Percentiles rank a stretch among this genome's conserved stretches.
Evolutionary conservation across 2,888 invertebrate species (phyloP).

Genomic region (Cantharis rustica): DNA sequence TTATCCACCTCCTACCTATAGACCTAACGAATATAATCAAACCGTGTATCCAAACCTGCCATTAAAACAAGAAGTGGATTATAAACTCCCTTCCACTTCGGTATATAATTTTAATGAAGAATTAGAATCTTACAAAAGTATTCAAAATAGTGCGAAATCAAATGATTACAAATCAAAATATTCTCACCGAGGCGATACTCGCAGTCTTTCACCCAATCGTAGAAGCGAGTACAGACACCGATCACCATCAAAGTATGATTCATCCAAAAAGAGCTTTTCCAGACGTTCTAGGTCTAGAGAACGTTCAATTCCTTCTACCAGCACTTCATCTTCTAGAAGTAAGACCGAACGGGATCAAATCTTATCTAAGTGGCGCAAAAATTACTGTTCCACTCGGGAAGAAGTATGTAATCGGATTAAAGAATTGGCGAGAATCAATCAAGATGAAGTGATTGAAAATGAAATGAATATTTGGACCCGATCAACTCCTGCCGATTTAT

Average conservation of each 20-base stretch:
- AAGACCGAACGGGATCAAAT: conserved; percentile 61
- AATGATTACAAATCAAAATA: background rate
- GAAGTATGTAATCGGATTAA: conserved; percentile 74
- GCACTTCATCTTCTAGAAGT: background rate
- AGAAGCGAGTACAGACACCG: background rate
- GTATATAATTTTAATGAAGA: conserved; percentile 34
- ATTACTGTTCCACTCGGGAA: conserved; percentile 76
- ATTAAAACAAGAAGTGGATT: background rate
- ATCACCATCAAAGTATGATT: background rate
- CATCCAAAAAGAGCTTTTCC: background rate
- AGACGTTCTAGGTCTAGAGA: background rate
- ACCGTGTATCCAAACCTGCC: background rate
- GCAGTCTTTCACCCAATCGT: background rate
- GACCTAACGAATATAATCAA: background rate
- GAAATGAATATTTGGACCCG: conserved; percentile 74
- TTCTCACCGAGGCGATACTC: background rate
- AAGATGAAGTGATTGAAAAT: conserved; percentile 60
- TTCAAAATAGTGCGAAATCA: conserved; percentile 26
- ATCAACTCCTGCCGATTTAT: conserved; percentile 89
- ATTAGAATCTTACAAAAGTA: conserved; percentile 37
- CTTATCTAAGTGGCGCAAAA: conserved; percentile 66
- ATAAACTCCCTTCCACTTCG: background rate
- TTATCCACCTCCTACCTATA: conserved; percentile 2
- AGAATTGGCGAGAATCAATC: conserved; percentile 66
- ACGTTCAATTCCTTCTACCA: background rate